phyloP scores from a whole-genome alignment of 2,113 vertebrate species.

The Sinocyclocheilus maitianheensis region DNA sequence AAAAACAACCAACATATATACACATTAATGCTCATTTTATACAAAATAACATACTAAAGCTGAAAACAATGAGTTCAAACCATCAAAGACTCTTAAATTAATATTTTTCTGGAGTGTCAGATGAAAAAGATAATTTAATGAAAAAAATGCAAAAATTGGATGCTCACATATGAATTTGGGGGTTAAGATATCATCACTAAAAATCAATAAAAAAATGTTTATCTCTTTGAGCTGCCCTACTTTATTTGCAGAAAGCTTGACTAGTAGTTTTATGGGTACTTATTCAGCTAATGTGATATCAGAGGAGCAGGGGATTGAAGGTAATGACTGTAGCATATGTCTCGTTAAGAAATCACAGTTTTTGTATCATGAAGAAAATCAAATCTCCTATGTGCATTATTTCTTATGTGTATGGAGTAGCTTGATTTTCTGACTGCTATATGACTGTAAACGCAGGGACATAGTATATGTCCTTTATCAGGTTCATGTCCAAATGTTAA shows the following conservation, averaged over 20 bases:
- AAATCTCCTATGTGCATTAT: neutral
- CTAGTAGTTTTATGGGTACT: neutral
- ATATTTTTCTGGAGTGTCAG: neutral
- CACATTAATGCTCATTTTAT: neutral
- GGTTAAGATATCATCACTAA: neutral
- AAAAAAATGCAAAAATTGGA: neutral
- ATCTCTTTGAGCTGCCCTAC: neutral
- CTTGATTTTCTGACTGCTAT: neutral
- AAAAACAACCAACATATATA: neutral
- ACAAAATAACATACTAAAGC: neutral
- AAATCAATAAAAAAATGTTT: neutral
- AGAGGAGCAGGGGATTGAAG: neutral
- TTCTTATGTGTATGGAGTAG: neutral
- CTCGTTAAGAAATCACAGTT: neutral
- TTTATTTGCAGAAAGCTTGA: constrained; percentile 4
- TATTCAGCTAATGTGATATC: constrained; percentile 15
- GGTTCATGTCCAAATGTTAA: neutral
- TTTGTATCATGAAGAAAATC: neutral
- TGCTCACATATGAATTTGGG: neutral
- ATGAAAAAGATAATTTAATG: neutral
- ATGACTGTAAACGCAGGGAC: neutral
- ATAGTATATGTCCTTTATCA: neutral
- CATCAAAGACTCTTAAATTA: neutral
- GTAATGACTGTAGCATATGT: constrained; percentile 12
- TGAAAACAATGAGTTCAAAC: neutral